Evolutionary conservation across 1,140 invertebrate species (phyloP).

Genomic region (Penaeus vannamei): DNA sequence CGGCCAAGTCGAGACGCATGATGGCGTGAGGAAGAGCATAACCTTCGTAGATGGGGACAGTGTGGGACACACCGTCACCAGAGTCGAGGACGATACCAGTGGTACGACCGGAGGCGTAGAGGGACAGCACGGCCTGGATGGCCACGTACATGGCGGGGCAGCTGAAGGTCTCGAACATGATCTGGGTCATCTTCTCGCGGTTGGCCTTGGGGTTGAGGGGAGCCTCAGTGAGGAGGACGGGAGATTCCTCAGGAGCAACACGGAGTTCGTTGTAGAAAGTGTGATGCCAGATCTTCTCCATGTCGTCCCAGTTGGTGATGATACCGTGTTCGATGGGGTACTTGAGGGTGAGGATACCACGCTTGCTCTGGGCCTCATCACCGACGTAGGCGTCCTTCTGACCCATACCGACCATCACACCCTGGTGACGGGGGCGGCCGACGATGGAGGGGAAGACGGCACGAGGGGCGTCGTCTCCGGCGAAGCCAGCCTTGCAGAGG

Average conservation of each 20-base stretch:
- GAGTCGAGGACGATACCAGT: constrained; percentile 94
- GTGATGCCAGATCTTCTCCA: constrained; percentile 98
- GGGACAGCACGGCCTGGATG: constrained; percentile 91
- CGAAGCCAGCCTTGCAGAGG: constrained; percentile 77
- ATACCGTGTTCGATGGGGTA: constrained; percentile 97
- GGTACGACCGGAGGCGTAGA: constrained; percentile 94
- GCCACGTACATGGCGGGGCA: constrained; percentile 94
- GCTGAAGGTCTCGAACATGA: constrained; percentile 96
- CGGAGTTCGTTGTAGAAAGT: constrained; percentile 96
- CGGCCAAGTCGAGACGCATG: constrained; percentile 53
- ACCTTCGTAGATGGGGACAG: constrained; percentile 94
- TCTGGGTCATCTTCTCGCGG: constrained; percentile 90
- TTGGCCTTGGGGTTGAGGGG: constrained; percentile 92
- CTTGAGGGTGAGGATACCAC: constrained; percentile 92
- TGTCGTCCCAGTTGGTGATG: constrained; percentile 97
- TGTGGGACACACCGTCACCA: constrained; percentile 95
- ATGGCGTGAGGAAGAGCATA: constrained; percentile 86
- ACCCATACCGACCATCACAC: constrained; percentile 95
- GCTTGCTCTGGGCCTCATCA: constrained; percentile 93
- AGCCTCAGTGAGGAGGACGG: constrained; percentile 89
- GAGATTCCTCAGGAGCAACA: constrained; percentile 94
- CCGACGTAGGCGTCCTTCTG: constrained; percentile 93
- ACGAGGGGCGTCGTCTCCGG: constrained; percentile 91
- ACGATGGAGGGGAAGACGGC: constrained; percentile 90
- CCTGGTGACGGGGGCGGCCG: constrained; percentile 78